Evolutionary conservation across 2,113 vertebrate species (phyloP).

Genomic region (Phasianus colchicus): DNA sequence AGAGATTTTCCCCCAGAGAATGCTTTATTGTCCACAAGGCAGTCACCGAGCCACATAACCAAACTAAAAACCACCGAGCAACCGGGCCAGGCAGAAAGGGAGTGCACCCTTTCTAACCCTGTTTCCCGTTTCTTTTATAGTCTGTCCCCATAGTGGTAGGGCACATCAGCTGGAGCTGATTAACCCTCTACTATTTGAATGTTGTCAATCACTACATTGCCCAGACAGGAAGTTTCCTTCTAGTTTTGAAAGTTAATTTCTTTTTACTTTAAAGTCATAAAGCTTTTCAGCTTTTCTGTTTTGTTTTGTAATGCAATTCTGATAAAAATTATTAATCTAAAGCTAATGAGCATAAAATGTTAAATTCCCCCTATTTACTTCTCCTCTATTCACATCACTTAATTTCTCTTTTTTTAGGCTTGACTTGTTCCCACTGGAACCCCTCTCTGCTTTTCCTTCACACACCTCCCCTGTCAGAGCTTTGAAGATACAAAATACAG

Average conservation of each 20-base stretch:
- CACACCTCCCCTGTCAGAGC: neutral
- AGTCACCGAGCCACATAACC: neutral
- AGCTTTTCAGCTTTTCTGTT: neutral
- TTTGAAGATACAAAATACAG: neutral
- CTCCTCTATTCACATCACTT: neutral
- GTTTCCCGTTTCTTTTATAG: neutral
- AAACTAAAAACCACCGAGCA: neutral
- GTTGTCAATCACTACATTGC: neutral
- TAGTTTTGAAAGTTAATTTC: neutral
- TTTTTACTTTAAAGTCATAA: neutral
- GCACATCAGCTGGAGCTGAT: neutral
- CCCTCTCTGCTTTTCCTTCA: neutral
- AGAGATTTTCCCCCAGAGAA: neutral
- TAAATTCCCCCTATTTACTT: neutral
- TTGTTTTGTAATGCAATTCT: neutral
- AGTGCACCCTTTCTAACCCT: neutral
- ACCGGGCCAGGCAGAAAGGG: neutral
- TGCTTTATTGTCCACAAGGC: neutral
- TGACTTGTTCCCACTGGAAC: constrained; percentile 17
- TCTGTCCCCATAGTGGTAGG: neutral
- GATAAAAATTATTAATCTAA: neutral
- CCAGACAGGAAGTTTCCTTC: neutral
- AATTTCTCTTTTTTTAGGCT: neutral
- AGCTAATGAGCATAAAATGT: neutral
- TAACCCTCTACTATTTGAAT: neutral